phyloP scores from a whole-genome alignment of 2,797 vertebrate genomes.

The Neomorphus geoffroyi region DNA sequence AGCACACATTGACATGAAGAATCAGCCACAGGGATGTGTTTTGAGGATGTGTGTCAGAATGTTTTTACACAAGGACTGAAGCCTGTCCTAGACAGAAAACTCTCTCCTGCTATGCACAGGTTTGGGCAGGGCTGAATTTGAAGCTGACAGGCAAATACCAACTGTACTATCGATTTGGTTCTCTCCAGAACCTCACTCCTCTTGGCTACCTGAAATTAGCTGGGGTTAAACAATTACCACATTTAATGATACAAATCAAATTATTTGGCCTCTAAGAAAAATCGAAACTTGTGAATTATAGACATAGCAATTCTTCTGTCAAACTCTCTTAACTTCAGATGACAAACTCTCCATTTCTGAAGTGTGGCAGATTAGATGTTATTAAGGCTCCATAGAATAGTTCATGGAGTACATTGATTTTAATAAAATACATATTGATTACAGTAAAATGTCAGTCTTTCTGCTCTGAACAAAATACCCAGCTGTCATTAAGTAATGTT shows the following conservation, averaged over 20 bases:
- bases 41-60: not conserved
- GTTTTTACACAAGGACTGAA: not conserved
- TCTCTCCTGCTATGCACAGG: fast-evolving
- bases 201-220: not conserved
- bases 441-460: conserved; percentile 73
- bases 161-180: not conserved
- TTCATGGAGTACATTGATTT: conserved; percentile 73
- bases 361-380: conserved; percentile 45
- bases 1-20: not conserved
- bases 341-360: conserved; percentile 56
- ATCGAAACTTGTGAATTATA: not conserved
- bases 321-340: conserved; percentile 24
- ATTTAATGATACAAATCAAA: not conserved
- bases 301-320: not conserved
- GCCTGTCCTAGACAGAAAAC: not conserved
- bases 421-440: conserved; percentile 79
- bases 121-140: not conserved
- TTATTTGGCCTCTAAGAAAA: not conserved
- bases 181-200: not conserved
- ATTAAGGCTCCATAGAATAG: conserved; percentile 62
- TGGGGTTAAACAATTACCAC: not conserved
- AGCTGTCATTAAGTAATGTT: conserved; percentile 70
- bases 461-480: conserved; percentile 63
- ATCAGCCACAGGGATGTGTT: fast-evolving
- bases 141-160: not conserved